Evolutionary conservation across 2,797 vertebrate species (phyloP).

Genomic region (Chelon auratus): DNA sequence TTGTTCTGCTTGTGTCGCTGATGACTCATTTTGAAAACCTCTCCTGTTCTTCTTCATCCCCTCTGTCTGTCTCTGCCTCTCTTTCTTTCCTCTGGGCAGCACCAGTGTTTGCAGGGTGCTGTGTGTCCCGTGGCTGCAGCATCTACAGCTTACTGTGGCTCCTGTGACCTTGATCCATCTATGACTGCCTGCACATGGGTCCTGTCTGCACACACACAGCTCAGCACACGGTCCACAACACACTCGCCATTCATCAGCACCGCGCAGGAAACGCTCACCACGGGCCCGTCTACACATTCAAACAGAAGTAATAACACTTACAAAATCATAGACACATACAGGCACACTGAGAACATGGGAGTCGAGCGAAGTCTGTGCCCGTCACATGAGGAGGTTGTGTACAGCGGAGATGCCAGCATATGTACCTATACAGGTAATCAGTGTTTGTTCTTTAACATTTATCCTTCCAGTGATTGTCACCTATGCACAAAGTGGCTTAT

Average conservation of each 20-base stretch:
- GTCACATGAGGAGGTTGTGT: constrained; percentile 85
- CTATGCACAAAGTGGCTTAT: background rate
- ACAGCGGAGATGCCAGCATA: constrained; percentile 79
- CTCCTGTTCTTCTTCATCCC: background rate
- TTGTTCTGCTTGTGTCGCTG: constrained; percentile 5
- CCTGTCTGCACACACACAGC: constrained; percentile 50
- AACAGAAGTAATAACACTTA: constrained; percentile 22
- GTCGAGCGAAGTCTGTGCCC: constrained; percentile 75
- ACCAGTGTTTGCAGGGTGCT: constrained; percentile 79
- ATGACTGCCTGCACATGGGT: constrained; percentile 84
- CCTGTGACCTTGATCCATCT: constrained; percentile 88
- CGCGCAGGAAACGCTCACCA: constrained; percentile 62
- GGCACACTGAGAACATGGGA: constrained; percentile 3
- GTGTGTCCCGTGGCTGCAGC: constrained; percentile 85
- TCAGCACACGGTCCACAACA: constrained; percentile 21
- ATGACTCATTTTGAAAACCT: background rate
- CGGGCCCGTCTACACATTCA: constrained; percentile 25
- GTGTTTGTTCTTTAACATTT: background rate
- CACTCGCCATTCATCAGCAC: constrained; percentile 34
- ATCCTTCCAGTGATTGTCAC: background rate
- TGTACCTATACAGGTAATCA: constrained; percentile 88
- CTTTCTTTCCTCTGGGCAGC: constrained; percentile 71
- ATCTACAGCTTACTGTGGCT: constrained; percentile 86
- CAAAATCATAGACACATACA: constrained; percentile 26
- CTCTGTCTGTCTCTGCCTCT: background rate